Evolutionary conservation across 2,113 vertebrate genomes (phyloP).

Genomic region (Zosterops borbonicus): DNA sequence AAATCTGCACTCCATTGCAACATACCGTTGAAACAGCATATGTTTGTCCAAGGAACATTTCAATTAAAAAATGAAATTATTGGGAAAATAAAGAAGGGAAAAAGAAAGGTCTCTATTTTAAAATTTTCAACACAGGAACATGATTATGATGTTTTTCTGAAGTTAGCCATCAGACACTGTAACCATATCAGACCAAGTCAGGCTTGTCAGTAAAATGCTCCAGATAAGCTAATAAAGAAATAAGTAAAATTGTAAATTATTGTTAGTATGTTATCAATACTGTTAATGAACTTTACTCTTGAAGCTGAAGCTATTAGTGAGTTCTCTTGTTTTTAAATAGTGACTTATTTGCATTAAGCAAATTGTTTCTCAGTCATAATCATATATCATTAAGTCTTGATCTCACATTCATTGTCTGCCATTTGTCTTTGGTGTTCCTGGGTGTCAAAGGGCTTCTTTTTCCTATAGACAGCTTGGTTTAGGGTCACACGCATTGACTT

Average conservation of each 20-base stretch:
- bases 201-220: not conserved
- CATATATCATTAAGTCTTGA: not conserved
- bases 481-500: not conserved
- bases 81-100: not conserved
- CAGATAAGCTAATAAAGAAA: not conserved
- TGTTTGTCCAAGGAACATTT: not conserved
- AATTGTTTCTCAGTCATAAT: not conserved
- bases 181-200: not conserved
- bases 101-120: not conserved
- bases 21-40: not conserved
- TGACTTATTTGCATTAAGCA: not conserved
- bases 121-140: not conserved
- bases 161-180: not conserved
- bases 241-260: not conserved
- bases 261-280: not conserved
- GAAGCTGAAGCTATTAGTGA: not conserved
- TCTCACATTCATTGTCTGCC: not conserved
- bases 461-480: not conserved
- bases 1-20: not conserved
- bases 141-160: not conserved
- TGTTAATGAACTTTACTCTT: not conserved
- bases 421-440: not conserved
- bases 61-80: not conserved
- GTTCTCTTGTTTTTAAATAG: not conserved
- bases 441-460: not conserved